Evolutionary conservation across 2,888 invertebrate genomes (phyloP), one percentile per base, ranked within the genome.

Genomic region (Galeruca laticollis): DNA sequence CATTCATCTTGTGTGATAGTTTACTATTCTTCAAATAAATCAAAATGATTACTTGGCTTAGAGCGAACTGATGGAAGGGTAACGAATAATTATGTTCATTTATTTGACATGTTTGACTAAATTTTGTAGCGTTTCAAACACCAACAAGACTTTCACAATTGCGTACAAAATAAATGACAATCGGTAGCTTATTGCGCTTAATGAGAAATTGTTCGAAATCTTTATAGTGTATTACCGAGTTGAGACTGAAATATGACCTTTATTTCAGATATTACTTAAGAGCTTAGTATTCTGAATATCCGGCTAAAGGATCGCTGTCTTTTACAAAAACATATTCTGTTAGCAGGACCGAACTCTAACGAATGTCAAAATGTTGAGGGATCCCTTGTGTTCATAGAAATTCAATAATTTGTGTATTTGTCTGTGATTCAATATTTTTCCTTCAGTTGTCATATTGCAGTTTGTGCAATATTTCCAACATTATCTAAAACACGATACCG

Each of bases 181-280:
- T 84, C 83, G 83, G 83, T 80, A 82, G 82, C 84, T 84, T 82
- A 82, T 84, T 83, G 84, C 83, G 79, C 82, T 82, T 83, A 84
- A 84, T 84, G 84, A 84, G 84, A 84, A 84, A 84, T 84, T 84
- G 84, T 84, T 84, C 82, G 83, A 81, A 84, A 84, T 84, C 84
- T 84, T 84, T 84, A 83, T 82, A 80, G 78, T 78, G 78, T 76
- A 77, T 77, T 75, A 75, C 76, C 72, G 69, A 60, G 54, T 31
- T 47, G 49, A 57, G 64, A 63, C 71, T 69, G 75, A 74, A 77
- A 76, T 76, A 74, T 76, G 72, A 75, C 75, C 76, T 71, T 72
- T 78, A 76, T 79, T 76, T 72, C 76, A 74, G 71, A 73, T 73
- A 73, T 70, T 70, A 68, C 61, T 76, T 65, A 65, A 70, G 69